Percentiles rank a stretch among this genome's conserved stretches.
These are phyloP conservation scores for Laupala kohalensis DNA, from an alignment of 1,140 invertebrate genomes.

Conservation along the genomic window DNA sequence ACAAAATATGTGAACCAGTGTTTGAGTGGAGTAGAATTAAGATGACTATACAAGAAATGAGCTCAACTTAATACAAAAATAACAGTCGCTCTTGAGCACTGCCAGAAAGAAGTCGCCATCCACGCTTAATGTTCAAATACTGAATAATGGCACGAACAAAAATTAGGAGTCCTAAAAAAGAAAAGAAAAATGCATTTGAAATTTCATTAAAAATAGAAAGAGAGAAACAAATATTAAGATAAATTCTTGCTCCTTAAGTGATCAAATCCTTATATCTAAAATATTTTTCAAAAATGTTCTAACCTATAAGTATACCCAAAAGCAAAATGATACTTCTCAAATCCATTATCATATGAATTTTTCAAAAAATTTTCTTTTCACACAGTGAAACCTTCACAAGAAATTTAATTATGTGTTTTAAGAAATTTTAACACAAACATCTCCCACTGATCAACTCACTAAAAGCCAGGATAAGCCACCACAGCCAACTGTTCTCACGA, in stretches of 20 bases:
- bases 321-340: too few species aligned
- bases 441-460: too few species aligned
- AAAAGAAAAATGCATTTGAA: not conserved
- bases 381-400: too few species aligned
- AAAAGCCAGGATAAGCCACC: conserved; percentile 82
- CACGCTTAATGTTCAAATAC: conserved; percentile 79
- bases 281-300: too few species aligned
- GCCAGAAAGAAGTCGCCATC: conserved; percentile 72
- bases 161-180: conserved; percentile 59
- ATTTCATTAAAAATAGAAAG: not conserved
- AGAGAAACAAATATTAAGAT: conserved; percentile 3
- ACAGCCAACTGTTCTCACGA: conserved; percentile 75
- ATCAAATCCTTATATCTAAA: too few species aligned
- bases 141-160: conserved; percentile 76
- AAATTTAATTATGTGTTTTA: too few species aligned
- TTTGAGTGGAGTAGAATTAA: not conserved
- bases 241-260: not conserved
- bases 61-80: conserved; percentile 60
- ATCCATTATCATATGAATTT: too few species aligned
- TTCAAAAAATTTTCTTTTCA: too few species aligned
- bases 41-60: not conserved
- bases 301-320: too few species aligned
- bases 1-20: not conserved
- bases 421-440: too few species aligned
- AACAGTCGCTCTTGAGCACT: conserved; percentile 71